Evolutionary conservation across 2,888 invertebrate species (phyloP), one percentile per base, ranked within the genome.

Genomic region (Bhutanitis thaidina): DNA sequence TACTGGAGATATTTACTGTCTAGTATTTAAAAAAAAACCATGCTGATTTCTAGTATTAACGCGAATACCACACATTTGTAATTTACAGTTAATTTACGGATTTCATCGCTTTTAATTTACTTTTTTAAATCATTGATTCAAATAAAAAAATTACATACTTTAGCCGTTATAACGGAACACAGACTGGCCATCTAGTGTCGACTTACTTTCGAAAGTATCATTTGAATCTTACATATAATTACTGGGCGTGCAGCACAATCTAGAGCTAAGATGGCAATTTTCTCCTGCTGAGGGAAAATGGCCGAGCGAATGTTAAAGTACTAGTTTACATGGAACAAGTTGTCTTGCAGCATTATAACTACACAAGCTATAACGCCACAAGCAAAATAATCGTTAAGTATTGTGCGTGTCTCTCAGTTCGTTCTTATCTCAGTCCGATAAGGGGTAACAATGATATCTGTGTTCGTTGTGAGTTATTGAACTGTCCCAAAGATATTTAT

Each of bases 171-270:
- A 20, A 3, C 20, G 20, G 20, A 20, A 20, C 20, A 20, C 5
- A 5, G 20, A 20, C n/a, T 20, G 20, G 20, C 20, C 20, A 20
- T 15, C 20, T 38, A 20, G 39, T 45, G 20, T 7, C 40, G 35
- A 16, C 29, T 41, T 41, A 45, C 45, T 52, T 47, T 46, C 25
- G 43, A 52, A 52, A 38, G 43, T 43, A 47, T 52, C 36, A 52
- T 47, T 47, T 52, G 38, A 41, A 43, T 43, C 30, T 36, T 37
- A 27, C 37, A 43, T 34, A 37, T 52, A 43, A 52, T 52, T 47
- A 47, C 38, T 52, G 52, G 52, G 47, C 47, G 52, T 43, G 37
- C 14, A 37, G 36, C 27, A 30, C 15, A 43, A 40, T 50, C 39
- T 40, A 16, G 40, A 34, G 35, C 10, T 32, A 9, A 25, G 36